Evolutionary conservation across 1,140 invertebrate species (phyloP).

Genomic region (Orchestia grillus): DNA sequence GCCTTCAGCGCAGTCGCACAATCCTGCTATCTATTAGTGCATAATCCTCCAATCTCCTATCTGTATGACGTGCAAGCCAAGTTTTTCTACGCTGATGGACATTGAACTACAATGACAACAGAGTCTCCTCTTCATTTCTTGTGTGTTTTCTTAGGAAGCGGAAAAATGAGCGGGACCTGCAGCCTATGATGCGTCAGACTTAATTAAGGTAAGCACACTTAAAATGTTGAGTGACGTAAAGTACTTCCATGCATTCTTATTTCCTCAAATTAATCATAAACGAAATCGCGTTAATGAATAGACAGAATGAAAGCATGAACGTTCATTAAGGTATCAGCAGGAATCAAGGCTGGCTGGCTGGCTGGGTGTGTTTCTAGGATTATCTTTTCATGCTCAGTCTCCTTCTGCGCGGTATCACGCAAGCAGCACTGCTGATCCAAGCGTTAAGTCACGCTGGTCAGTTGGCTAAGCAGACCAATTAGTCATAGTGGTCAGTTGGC

Average conservation of each 20-base stretch:
- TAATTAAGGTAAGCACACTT: background rate
- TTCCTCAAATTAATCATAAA: background rate
- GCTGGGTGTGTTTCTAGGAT: background rate
- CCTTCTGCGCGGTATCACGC: background rate
- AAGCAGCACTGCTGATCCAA: too few relatives aligned
- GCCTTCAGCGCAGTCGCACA: too few relatives aligned
- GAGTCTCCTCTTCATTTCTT: background rate
- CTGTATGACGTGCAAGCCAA: background rate
- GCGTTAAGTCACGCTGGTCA: too few relatives aligned
- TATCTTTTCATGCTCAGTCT: background rate
- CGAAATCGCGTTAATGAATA: background rate
- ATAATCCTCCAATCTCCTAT: background rate
- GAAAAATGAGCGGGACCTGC: background rate
- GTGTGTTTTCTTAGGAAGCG: background rate
- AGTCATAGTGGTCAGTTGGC: too few relatives aligned
- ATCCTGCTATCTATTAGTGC: background rate
- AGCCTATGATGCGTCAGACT: background rate
- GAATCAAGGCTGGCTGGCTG: background rate
- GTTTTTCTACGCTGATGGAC: background rate
- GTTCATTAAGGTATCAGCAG: background rate
- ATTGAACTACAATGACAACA: background rate
- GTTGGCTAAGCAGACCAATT: too few relatives aligned
- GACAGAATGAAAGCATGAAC: background rate
- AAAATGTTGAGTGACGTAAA: background rate
- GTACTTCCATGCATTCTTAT: background rate